Conservation (phyloP, 2,113 vertebrate genomes). For the Gavialis gangeticus region DNA sequence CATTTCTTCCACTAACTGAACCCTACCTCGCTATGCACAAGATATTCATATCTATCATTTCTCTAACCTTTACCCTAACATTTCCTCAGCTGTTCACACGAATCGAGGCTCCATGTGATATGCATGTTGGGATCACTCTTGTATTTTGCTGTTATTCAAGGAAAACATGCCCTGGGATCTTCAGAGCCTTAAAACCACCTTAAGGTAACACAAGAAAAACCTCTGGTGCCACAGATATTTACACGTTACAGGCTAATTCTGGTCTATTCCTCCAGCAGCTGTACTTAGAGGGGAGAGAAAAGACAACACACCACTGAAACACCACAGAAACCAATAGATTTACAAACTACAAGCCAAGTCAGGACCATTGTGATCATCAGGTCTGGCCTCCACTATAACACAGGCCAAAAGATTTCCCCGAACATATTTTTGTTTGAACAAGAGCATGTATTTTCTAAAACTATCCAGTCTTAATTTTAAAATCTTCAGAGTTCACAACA, state of each 20-base stretch:
- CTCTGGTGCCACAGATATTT: slow-evolving; percentile 53
- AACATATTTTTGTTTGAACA: slow-evolving; percentile 39
- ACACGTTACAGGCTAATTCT: slow-evolving; percentile 54
- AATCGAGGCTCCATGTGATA: slow-evolving; percentile 30
- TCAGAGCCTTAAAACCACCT: slow-evolving; percentile 66
- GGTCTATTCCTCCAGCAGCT: slow-evolving; percentile 51
- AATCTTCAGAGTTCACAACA: slow-evolving; percentile 28
- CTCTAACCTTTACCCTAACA: not conserved
- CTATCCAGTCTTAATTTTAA: not conserved
- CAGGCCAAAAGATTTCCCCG: slow-evolving; percentile 58
- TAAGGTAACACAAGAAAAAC: slow-evolving; percentile 55
- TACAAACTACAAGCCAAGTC: slow-evolving; percentile 59
- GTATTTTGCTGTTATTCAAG: not conserved
- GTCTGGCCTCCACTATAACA: slow-evolving; percentile 61
- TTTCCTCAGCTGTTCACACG: rapidly evolving
- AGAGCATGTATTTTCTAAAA: slow-evolving; percentile 5
- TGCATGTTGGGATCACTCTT: not conserved
- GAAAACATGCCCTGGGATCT: slow-evolving; percentile 10
- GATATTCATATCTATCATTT: rapidly evolving
- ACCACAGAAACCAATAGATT: slow-evolving; percentile 67
- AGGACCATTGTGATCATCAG: slow-evolving; percentile 69
- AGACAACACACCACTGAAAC: slow-evolving; percentile 67
- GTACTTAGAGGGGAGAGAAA: slow-evolving; percentile 56
- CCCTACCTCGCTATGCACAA: not conserved
- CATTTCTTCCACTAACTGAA: rapidly evolving